Base-by-base conservation (phyloP, 2,888 invertebrate genomes). In the Pseudolycoriella hygida region DNA sequence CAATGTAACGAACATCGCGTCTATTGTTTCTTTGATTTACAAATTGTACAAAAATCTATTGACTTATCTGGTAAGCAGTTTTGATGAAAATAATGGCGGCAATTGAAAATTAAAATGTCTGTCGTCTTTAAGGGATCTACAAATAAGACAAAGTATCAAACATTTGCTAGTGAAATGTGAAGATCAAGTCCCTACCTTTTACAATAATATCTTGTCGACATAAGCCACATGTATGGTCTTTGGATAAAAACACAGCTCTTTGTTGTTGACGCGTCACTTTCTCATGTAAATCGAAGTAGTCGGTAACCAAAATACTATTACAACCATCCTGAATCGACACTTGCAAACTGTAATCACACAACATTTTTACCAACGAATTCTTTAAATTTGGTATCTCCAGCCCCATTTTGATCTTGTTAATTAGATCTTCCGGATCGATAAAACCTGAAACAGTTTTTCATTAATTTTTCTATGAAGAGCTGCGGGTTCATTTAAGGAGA, bases 291-390 rank as follows among this genome's bases (percentile, higher is more conserved):
- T 84, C 80, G 56, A 88, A 90, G 62, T 90, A 90, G 67, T 94
- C 93, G 2, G 79, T 76, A 2, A 88, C 74, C n/a, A 94, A 74
- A 49, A 94, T 89, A 57, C 85, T 80, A 56, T 87, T 83, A 61
- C 88, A 90, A 1, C 88, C 88, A 61, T 89, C 85, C 61, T 90
- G 83, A 17, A 92, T 79, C 2, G 89, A 85, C 20, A 89, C 78
- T 67, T 94, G 93, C 48, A 94, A 70, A 58, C 87, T 88, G 62
- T 90, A 96, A 61, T 97, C 97, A 55, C 86, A 83, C 67, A 97
- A 74, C 78, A 97, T 90, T 68, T 92, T 93, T 2, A 89, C 88
- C 10, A 97, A 69, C 0, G 93, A 87, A 55, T 85, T 81, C 53
- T 92, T 81, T 38, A 97, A 68, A 34, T 89, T 89, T 8, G 88